These are phyloP conservation scores for Sinohyriopsis cumingii DNA, from an alignment of 2,888 invertebrate genomes.

Conservation along the genomic window DNA sequence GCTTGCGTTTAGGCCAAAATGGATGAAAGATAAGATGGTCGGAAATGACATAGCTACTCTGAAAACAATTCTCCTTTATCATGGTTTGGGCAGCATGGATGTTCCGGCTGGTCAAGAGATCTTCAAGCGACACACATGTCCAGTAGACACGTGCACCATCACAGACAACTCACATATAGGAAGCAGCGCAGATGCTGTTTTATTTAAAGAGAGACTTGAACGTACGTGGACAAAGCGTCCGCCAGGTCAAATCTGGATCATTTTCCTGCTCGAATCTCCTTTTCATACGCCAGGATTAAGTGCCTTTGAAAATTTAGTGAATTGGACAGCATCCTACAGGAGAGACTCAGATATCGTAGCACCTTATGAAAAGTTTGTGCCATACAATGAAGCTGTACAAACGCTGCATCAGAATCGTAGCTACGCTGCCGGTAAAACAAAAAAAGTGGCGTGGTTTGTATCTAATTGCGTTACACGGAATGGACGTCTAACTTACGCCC, in stretches of 20 bases:
- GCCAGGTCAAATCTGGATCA: conserved; percentile 82
- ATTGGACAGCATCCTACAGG: conserved; percentile 97
- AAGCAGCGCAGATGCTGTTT: conserved; percentile 85
- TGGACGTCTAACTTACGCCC: conserved; percentile 89
- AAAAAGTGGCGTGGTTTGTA: conserved; percentile 96
- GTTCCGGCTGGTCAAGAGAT: conserved; percentile 75
- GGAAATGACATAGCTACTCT: neutral
- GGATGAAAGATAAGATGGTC: neutral
- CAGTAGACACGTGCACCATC: conserved; percentile 87
- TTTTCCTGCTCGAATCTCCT: conserved; percentile 95
- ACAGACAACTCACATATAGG: conserved; percentile 84
- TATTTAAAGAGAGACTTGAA: conserved; percentile 75
- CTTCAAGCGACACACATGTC: conserved; percentile 84
- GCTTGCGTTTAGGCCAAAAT: conserved; percentile 40
- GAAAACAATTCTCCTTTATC: conserved; percentile 45
- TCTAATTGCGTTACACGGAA: conserved; percentile 96
- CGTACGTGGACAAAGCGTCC: conserved; percentile 55
- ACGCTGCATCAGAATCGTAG: conserved; percentile 69
- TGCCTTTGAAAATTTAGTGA: conserved; percentile 75
- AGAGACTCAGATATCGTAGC: conserved; percentile 95
- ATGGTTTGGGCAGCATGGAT: conserved; percentile 34
- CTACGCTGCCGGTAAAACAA: conserved; percentile 86
- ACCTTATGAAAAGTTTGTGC: conserved; percentile 95
- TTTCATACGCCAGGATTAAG: conserved; percentile 87
- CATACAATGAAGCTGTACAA: conserved; percentile 82